Base-by-base conservation (phyloP, 2,113 vertebrate genomes). In the Erythrocebus patas region DNA sequence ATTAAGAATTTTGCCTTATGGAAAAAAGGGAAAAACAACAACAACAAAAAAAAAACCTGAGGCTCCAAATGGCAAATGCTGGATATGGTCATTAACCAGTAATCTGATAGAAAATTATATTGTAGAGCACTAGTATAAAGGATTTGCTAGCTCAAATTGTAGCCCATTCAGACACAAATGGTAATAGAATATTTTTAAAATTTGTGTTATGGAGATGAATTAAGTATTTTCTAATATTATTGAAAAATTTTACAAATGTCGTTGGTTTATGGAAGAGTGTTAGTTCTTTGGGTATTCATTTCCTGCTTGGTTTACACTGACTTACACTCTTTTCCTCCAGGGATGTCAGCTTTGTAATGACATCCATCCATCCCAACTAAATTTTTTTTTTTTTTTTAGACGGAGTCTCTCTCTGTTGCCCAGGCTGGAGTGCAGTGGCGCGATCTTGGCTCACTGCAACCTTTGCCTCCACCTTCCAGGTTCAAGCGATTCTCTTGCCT, bases 151-250 rank as follows among this genome's bases (percentile, higher is more conserved):
- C 35, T 88, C 72, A 85, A 32, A 75, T 66, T 93, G 38, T 75
- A 89, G 55, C 40, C 45, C 35, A 43, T 87, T 89, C 55, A 73
- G 64, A 75, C 17, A 61, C 25, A 94, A 81, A 50, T 79, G 5
- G 45, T 84, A n/a, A 84, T 79, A 96, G 59, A 82, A 38, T 94
- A 84, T 93, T 95, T 72, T 25, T 17, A 83, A 86, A 80, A 43
- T 40, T 85, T 78, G 35, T 89, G 32, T 84, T 93, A 84, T 30
- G 27, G 43, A 93, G 57, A 11, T 90, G 64, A 32, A 59, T 93
- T 82, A 95, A 95, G 43, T 91, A 61, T 95, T 96, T 95, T 96
- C 85, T 35, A 68, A 11, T 93, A 50, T 95, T 48, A 76, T 5
- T 93, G 73, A 95, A 90, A 93, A 89, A 20, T 43, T 86, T 92